Conservation (phyloP, 1,140 invertebrate species). For the Heliconius eleuchia region DNA sequence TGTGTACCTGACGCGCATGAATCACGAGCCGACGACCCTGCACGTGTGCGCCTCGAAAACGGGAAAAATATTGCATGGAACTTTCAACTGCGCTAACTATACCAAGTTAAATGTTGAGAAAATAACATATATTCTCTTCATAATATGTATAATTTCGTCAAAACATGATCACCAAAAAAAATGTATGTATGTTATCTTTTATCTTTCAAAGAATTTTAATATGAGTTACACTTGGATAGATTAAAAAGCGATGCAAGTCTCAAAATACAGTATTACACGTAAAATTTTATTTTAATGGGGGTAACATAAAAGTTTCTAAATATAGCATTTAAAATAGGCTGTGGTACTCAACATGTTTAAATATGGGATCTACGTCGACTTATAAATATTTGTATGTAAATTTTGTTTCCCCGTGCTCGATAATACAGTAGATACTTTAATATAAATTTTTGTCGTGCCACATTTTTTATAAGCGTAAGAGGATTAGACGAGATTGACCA, state of each 20-base stretch:
- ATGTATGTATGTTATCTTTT: not conserved
- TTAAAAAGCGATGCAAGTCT: not conserved
- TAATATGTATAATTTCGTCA: no score
- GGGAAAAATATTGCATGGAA: slow-evolving; percentile 34
- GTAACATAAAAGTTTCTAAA: not conserved
- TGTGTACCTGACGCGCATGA: slow-evolving; percentile 40
- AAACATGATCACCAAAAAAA: no score
- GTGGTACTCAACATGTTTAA: slow-evolving; percentile 16
- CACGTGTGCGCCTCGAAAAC: slow-evolving; percentile 36
- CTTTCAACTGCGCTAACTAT: slow-evolving; percentile 9
- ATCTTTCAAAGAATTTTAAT: not conserved
- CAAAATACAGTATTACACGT: not conserved
- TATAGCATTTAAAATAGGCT: not conserved
- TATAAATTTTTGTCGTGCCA: slow-evolving; percentile 22
- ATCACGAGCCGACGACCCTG: slow-evolving; percentile 43
- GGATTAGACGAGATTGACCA: slow-evolving; percentile 19
- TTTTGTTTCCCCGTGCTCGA: slow-evolving; percentile 24
- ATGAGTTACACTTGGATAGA: slow-evolving; percentile 1
- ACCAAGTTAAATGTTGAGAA: not conserved
- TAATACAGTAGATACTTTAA: slow-evolving; percentile 14
- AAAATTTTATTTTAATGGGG: not conserved
- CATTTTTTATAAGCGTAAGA: slow-evolving; percentile 26
- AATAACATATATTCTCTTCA: not conserved
- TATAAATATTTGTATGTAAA: slow-evolving; percentile 34
- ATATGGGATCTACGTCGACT: slow-evolving; percentile 21